These are phyloP conservation scores for Mormyrus iriodes DNA, from an alignment of 2,113 vertebrate species.

Conservation along the genomic window DNA sequence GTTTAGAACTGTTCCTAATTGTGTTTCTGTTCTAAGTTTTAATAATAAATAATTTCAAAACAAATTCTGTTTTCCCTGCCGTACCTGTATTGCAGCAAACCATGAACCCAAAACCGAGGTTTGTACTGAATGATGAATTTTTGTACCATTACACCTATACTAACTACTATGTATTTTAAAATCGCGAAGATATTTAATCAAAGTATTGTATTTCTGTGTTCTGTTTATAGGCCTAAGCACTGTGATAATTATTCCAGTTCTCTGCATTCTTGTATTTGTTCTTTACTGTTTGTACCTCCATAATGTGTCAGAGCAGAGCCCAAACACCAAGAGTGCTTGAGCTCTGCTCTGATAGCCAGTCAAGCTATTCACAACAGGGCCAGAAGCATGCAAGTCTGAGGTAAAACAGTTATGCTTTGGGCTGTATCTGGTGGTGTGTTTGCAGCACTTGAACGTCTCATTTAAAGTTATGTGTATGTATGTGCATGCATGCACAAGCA, in stretches of 20 bases:
- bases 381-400: background rate
- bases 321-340: background rate
- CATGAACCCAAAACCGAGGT: no score
- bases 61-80: background rate
- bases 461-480: constrained; percentile 1
- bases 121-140: no score
- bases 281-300: background rate
- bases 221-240: background rate
- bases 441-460: background rate
- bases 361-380: background rate
- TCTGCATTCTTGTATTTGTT: background rate
- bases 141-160: background rate
- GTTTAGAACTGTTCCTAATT: background rate
- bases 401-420: background rate
- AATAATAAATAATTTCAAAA: background rate
- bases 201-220: background rate
- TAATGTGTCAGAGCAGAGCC: background rate
- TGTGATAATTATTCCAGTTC: background rate
- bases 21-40: background rate
- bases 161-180: background rate
- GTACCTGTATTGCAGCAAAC: background rate
- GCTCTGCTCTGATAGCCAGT: background rate
- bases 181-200: background rate
- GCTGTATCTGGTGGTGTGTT: background rate
- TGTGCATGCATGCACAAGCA: constrained; percentile 4